These are phyloP conservation scores for Globicephala melas DNA, from an alignment of 2,113 vertebrate species.

Conservation along the genomic window DNA sequence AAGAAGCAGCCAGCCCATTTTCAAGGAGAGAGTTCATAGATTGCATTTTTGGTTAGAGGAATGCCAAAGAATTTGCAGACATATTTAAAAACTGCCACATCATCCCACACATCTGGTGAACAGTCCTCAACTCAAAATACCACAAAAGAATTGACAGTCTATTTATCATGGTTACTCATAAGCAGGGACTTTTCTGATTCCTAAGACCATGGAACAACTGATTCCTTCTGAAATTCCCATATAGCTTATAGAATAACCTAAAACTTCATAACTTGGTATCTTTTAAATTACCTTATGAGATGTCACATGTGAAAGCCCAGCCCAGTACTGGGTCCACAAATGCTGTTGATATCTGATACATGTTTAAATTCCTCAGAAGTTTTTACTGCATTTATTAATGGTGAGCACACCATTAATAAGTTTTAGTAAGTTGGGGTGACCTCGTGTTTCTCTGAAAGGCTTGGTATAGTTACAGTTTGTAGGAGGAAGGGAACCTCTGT, in stretches of 20 bases:
- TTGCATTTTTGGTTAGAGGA: background rate
- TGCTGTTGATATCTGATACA: background rate
- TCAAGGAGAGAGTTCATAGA: background rate
- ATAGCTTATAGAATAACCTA: background rate
- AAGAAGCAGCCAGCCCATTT: background rate
- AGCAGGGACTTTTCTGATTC: background rate
- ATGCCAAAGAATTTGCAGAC: background rate
- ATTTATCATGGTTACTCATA: background rate
- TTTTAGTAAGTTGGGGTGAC: background rate
- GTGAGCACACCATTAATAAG: background rate
- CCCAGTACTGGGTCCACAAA: background rate
- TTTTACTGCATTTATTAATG: background rate
- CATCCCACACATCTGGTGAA: slow-evolving; percentile 10
- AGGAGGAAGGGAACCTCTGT: background rate
- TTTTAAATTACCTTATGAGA: background rate
- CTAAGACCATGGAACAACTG: background rate
- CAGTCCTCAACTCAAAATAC: background rate
- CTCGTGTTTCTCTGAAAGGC: slow-evolving; percentile 21
- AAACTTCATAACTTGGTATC: background rate
- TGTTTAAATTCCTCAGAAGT: background rate
- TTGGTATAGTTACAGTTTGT: background rate
- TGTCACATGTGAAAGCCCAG: background rate
- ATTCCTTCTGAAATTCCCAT: background rate
- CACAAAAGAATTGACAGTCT: background rate
- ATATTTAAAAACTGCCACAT: background rate